Evolutionary conservation across 2,888 invertebrate species (phyloP), one percentile per base, ranked within the genome.

Genomic region (Eilema griseolum): DNA sequence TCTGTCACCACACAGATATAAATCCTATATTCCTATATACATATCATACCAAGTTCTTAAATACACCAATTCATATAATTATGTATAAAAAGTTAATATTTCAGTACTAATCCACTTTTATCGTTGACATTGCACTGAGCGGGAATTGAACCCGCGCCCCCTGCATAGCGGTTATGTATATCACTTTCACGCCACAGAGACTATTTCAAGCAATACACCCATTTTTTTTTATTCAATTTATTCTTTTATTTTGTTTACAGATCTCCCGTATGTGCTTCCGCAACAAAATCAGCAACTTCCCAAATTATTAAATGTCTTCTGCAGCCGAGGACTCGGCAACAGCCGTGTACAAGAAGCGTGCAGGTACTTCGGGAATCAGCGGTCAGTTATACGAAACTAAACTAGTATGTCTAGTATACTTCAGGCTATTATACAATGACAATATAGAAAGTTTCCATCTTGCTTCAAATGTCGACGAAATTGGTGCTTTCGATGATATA

Each of bases 301-400:
- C 7, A 61, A n/a, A 2, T 33, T 4, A 16, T 41, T 61, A 62
- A 41, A 26, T 41, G 41, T 26, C 26, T 16, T 62, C 26, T 8
- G 37, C 20, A 24, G 20, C 16, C 10, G 41, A 28, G 56, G 26
- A 60, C 14, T 0, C 24, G 0, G n/a, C 10, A 16, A 31, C 14
- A 26, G 60, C 31, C 14, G 11, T 41, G 24, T 69, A 41, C 46
- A 69, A 60, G 20, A 80, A 78, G 59, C 71, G 73, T 5, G 1
- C 26, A 7, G 78, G 73, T 0, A 78, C 82, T 11, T 72, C 80
- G 0, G 78, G 76, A 0, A 75, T 80, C 16, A 62, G 72, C 3
- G 82, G 81, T 10, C 81, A 81, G 3, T 63, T 81, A 1, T 82
- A 80, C 24, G 80, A 81, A 33, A 80, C 75, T 0, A 81, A 82